Evolutionary conservation across 53 echinoderm and acorn worm genomes (phyloP).

Genomic region (Hippasteria phrygiana): DNA sequence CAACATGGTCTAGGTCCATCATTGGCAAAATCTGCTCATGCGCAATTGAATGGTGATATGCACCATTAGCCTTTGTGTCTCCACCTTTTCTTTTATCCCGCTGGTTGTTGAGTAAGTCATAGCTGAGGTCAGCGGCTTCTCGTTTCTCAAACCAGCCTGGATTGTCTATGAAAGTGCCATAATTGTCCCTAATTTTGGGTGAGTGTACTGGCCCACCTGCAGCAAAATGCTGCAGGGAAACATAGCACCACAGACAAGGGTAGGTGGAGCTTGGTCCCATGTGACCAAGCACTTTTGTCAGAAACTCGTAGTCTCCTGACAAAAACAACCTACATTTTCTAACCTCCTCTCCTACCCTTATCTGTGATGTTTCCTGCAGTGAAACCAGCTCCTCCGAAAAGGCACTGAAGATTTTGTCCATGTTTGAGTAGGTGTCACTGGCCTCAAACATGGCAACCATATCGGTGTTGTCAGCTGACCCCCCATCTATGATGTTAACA

Average conservation of each 20-base stretch:
- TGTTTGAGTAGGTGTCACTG: not conserved
- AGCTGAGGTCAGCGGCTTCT: too few relatives aligned
- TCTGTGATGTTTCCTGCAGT: slow-evolving; percentile 10
- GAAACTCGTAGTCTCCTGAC: slow-evolving; percentile 6
- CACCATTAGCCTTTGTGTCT: too few relatives aligned
- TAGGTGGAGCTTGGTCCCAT: not conserved
- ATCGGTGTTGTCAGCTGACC: not conserved
- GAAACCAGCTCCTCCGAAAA: not conserved
- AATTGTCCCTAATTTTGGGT: too few relatives aligned
- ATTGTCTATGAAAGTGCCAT: too few relatives aligned
- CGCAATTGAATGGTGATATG: too few relatives aligned
- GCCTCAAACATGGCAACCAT: not conserved
- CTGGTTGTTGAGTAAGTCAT: too few relatives aligned
- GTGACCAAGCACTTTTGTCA: slow-evolving; percentile 12
- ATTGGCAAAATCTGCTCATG: too few relatives aligned
- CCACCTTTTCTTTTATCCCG: too few relatives aligned
- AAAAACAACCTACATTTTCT: slow-evolving; percentile 11
- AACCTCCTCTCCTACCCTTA: slow-evolving; percentile 2
- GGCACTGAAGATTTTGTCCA: not conserved
- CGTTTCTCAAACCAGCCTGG: too few relatives aligned
- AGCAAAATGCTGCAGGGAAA: not conserved
- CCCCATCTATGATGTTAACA: not conserved
- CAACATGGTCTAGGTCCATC: not conserved
- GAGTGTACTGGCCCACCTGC: not conserved
- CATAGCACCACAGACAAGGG: not conserved